Percentiles rank a stretch among this genome's conserved stretches.
Evolutionary conservation across 2,797 vertebrate genomes (phyloP).

Genomic region (Acrossocheilus wenchowensis): DNA sequence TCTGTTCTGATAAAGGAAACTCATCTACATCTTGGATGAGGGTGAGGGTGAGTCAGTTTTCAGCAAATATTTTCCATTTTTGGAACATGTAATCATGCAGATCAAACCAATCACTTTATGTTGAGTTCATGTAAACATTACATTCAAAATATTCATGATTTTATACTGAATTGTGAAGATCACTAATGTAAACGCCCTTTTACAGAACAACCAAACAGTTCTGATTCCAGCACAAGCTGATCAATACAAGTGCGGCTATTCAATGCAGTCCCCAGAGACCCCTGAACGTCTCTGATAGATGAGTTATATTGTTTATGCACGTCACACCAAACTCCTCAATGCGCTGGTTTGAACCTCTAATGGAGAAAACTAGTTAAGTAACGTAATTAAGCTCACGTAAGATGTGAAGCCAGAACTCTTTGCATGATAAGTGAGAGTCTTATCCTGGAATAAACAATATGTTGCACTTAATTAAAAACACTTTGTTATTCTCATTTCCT

Average conservation of each 20-base stretch:
- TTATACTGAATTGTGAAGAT: neutral
- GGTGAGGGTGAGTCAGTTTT: neutral
- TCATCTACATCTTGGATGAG: neutral
- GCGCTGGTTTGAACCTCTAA: neutral
- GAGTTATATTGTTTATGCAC: neutral
- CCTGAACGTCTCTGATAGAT: conserved; percentile 4
- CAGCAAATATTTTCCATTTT: neutral
- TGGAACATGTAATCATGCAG: neutral
- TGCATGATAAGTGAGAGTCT: conserved; percentile 24
- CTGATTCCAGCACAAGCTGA: neutral
- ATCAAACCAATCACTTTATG: neutral
- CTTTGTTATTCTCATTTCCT: conserved; percentile 24
- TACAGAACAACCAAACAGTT: neutral
- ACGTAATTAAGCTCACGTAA: conserved; percentile 1
- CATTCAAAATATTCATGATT: neutral
- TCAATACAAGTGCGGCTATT: neutral
- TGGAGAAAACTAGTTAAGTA: conserved; percentile 17
- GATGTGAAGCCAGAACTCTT: conserved; percentile 22
- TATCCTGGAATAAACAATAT: conserved; percentile 18
- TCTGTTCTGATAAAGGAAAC: neutral
- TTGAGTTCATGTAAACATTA: neutral
- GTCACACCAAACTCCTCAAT: neutral
- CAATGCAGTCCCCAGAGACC: neutral
- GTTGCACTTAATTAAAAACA: conserved; percentile 14
- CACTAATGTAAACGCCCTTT: neutral